Percentiles rank a stretch among this genome's conserved stretches.
Evolutionary conservation across 1,140 invertebrate genomes (phyloP).

Genomic region (Sycophaga agraensis): DNA sequence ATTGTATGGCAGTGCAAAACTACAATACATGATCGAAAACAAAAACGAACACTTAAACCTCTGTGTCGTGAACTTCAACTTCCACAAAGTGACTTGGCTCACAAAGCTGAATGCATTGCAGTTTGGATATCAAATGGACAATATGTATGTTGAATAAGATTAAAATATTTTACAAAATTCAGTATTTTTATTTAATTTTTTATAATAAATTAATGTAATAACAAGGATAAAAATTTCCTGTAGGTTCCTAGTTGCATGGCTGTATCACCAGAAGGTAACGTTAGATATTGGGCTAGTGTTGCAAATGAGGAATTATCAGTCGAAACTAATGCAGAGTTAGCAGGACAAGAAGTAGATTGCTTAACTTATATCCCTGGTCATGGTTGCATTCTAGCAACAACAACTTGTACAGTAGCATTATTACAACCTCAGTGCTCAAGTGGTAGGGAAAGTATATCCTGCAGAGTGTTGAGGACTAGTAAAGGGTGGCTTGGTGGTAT

Average conservation of each 20-base stretch:
- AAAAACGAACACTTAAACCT: slow-evolving; percentile 53
- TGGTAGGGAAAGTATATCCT: slow-evolving; percentile 69
- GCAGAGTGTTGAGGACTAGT: slow-evolving; percentile 72
- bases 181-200: no score
- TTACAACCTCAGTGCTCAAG: slow-evolving; percentile 65
- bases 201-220: background rate
- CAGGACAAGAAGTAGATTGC: slow-evolving; percentile 78
- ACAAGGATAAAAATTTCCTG: background rate
- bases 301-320: slow-evolving; percentile 84
- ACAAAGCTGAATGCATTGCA: slow-evolving; percentile 85
- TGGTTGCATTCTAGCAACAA: slow-evolving; percentile 85
- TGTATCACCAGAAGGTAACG: slow-evolving; percentile 89
- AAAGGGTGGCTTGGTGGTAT: slow-evolving; percentile 88
- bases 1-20: slow-evolving; percentile 84
- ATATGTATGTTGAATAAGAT: slow-evolving; percentile 35
- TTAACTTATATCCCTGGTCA: slow-evolving; percentile 69
- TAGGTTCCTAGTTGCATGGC: slow-evolving; percentile 84
- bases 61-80: slow-evolving; percentile 81
- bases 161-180: no score
- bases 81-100: slow-evolving; percentile 88
- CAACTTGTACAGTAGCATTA: slow-evolving; percentile 83
- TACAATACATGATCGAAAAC: slow-evolving; percentile 47
- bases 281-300: slow-evolving; percentile 88
- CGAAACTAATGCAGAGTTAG: slow-evolving; percentile 80
- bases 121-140: slow-evolving; percentile 72